A percentile compares a stretch with the other conserved stretches of the same genome.
phyloP scores from a whole-genome alignment of 2,797 vertebrate genomes.

The Lepus townsendii region DNA sequence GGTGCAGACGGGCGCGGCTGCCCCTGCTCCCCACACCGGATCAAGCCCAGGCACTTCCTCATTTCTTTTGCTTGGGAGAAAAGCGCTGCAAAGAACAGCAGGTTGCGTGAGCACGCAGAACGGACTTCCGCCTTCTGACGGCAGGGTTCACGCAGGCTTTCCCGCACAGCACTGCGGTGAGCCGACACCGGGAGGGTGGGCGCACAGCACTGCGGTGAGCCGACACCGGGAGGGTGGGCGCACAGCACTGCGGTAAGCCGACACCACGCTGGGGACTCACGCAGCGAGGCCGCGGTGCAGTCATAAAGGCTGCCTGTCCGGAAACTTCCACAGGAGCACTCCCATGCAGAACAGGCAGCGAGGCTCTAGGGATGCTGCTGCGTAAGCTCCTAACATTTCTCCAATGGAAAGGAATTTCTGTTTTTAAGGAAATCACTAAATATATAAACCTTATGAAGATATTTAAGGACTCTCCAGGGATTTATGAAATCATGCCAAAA shows the following conservation, averaged over 20 bases:
- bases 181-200: background rate
- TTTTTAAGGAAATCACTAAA: conserved; percentile 23
- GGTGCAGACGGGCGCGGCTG: background rate
- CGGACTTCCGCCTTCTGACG: background rate
- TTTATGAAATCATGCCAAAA: background rate
- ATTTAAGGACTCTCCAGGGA: background rate
- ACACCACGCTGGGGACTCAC: no score
- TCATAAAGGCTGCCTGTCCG: no score
- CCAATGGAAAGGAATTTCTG: background rate
- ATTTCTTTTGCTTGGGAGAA: background rate
- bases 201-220: background rate
- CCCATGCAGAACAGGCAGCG: no score
- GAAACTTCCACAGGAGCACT: background rate
- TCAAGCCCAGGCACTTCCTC: background rate
- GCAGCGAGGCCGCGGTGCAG: no score
- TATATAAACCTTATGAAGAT: background rate
- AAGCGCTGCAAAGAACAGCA: no score
- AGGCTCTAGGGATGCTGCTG: background rate
- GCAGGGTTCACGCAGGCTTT: background rate
- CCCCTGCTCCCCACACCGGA: background rate
- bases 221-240: background rate
- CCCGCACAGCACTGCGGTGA: background rate
- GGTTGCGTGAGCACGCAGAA: background rate
- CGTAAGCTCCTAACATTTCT: background rate
- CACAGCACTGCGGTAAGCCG: background rate